Conservation (phyloP, 2,888 invertebrate species). For the Lepetodrilus schrolli region DNA sequence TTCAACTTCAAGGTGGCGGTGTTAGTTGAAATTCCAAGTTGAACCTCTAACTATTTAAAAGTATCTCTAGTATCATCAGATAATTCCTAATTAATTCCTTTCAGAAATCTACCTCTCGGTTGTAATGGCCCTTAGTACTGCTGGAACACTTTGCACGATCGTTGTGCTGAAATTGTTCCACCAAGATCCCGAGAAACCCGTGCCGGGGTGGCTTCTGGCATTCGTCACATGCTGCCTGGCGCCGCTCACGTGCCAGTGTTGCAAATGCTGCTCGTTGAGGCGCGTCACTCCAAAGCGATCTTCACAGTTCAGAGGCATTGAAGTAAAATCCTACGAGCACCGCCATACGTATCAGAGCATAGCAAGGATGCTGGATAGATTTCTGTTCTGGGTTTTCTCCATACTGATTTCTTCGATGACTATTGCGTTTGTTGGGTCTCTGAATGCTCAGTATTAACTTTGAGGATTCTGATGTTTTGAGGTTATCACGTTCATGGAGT, state of each 20-base stretch:
- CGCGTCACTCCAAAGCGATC: no score
- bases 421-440: background rate
- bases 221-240: background rate
- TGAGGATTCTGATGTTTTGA: no score
- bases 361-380: background rate
- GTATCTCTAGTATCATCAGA: no score
- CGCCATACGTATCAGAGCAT: no score
- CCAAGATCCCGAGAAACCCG: background rate
- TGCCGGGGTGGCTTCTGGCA: background rate
- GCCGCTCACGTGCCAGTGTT: background rate
- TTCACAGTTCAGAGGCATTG: no score
- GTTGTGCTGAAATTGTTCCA: background rate
- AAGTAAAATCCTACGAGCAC: no score
- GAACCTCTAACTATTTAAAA: no score
- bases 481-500: no score
- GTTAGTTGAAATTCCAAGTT: no score
- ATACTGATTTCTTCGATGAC: background rate
- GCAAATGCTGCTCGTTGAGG: background rate
- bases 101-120: slow-evolving; percentile 22
- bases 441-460: background rate
- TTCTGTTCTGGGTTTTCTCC: background rate
- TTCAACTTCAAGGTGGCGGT: no score
- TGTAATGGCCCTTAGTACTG: background rate
- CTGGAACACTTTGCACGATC: background rate
- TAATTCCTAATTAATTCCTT: background rate